phyloP scores from a whole-genome alignment of 2,888 invertebrate species.

The Andricus curvator region DNA sequence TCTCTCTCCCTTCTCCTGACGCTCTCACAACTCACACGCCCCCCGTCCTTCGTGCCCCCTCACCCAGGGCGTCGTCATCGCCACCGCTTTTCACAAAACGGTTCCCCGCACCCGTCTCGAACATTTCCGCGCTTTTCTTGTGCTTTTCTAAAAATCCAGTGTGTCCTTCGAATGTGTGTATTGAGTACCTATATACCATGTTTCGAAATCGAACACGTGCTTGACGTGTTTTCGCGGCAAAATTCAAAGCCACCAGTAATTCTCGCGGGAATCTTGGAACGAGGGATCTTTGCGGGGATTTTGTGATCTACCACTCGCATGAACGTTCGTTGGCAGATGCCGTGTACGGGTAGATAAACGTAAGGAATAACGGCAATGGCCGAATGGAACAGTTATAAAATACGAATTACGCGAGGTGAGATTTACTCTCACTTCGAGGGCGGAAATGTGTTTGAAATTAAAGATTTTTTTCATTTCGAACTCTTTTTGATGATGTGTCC shows the following conservation, averaged over 20 bases:
- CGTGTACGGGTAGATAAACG: constrained; percentile 37
- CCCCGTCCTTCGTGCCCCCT: not conserved
- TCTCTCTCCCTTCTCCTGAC: constrained; percentile 35
- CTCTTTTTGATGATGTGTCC: not conserved
- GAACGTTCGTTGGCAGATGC: constrained; percentile 18
- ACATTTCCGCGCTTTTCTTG: not conserved
- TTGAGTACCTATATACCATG: not conserved
- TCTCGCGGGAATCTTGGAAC: constrained; percentile 21
- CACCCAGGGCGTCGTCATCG: constrained; percentile 17
- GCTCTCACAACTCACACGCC: constrained; percentile 18
- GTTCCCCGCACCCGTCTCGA: constrained; percentile 16
- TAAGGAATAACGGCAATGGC: constrained; percentile 37
- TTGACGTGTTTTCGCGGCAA: constrained; percentile 31
- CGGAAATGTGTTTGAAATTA: not conserved
- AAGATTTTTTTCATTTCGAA: not conserved
- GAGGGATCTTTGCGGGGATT: not conserved
- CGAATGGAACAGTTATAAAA: constrained; percentile 35
- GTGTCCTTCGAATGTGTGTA: not conserved
- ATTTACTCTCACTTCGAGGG: not conserved
- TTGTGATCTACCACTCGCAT: constrained; percentile 21
- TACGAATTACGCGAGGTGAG: constrained; percentile 1
- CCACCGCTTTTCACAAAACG: constrained; percentile 26
- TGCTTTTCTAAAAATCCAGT: not conserved
- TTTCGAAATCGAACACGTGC: constrained; percentile 35
- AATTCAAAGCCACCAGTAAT: constrained; percentile 32